Percentiles rank a stretch among this genome's conserved stretches.
phyloP scores from a whole-genome alignment of 2,113 vertebrate species.

The Desmodus rotundus region DNA sequence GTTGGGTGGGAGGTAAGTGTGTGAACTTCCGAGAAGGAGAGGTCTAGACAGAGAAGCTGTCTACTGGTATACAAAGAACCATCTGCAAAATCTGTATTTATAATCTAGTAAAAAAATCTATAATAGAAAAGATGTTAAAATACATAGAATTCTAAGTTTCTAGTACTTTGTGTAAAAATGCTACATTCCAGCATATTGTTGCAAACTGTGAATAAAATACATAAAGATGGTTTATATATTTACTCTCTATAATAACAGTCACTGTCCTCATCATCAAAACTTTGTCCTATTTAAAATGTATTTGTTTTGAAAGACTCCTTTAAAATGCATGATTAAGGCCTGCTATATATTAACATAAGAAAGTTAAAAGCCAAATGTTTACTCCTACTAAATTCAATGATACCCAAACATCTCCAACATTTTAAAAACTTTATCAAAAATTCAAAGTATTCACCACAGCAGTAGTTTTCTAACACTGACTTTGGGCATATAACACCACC shows the following conservation, averaged over 20 bases:
- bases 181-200: neutral
- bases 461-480: neutral
- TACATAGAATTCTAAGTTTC: neutral
- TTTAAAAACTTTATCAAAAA: conserved; percentile 1
- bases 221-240: neutral
- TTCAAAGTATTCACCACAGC: neutral
- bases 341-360: neutral
- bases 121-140: neutral
- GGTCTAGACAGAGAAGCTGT: neutral
- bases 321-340: neutral
- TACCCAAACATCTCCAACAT: neutral
- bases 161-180: neutral
- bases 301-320: neutral
- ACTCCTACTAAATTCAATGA: neutral
- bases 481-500: conserved; percentile 58
- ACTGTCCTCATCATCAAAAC: neutral
- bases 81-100: neutral
- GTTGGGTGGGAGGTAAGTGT: neutral
- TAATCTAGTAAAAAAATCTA: neutral
- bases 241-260: neutral
- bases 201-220: neutral
- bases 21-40: neutral
- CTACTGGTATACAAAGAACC: neutral
- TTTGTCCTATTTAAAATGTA: neutral
- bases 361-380: neutral